Evolutionary conservation across 2,888 invertebrate genomes (phyloP), one percentile per base, ranked within the genome.

Genomic region (Parnassius smintheus): DNA sequence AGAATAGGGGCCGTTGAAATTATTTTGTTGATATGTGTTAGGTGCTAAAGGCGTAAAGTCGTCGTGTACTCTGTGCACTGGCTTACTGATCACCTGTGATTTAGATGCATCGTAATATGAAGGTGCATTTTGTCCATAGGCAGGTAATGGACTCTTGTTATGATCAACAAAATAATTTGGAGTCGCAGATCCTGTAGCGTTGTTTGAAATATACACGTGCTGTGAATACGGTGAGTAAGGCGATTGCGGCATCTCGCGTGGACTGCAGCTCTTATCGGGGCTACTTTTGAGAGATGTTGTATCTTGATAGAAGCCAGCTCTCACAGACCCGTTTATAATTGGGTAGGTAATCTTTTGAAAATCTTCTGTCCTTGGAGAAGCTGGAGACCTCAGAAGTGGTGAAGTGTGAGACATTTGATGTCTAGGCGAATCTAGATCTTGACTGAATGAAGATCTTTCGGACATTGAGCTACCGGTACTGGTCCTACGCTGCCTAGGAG

Each of bases 291-390:
- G 94, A 0, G 96, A 96, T n/a, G 96, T 94, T 0, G 95, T 96
- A 72, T 97, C 97, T 81, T 97, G 97, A 83, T 97, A 97, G 81
- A 97, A 97, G 3, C 97, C 97, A 46, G 96, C 97, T 70, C 97
- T 93, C 7, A 97, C 95, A 4, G 96, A 95, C 1, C 96, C 96
- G 75, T 96, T 96, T n/a, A 96, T 92, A 12, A 94, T 93, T 0
- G 95, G 94, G 77, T 95, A 94, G 8, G 95, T 92, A n/a, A 94
- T 93, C 70, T 93, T 94, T 72, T 94, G 94, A 66, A 93, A 93
- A 54, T 94, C 94, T 67, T 96, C 96, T 0, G 94, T 94, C 67
- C 95, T 92, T 0, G 96, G 96, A 0, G 96, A 96, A 35, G 95
- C 95, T 68, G 96, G 96, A 0, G 96, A 96, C n/a, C 94, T 93